Conservation (phyloP, 2,888 invertebrate species). For the Rhagonycha fulva region DNA sequence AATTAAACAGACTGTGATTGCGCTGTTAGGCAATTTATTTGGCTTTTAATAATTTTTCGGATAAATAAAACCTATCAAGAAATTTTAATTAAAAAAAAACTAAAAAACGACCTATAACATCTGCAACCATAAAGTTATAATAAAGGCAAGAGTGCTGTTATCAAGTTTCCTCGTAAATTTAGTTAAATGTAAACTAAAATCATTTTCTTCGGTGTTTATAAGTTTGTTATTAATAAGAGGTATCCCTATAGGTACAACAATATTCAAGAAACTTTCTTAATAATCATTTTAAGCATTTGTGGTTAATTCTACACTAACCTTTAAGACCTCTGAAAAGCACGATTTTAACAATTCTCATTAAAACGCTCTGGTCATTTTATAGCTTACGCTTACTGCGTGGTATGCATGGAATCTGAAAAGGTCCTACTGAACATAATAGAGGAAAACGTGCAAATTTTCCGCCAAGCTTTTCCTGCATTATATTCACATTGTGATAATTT, state of each 20-base stretch:
- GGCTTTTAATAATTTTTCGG: neutral
- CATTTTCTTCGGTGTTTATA: conserved; percentile 7
- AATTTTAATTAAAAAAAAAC: neutral
- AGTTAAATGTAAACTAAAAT: conserved; percentile 5
- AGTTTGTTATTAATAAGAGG: neutral
- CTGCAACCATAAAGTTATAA: conserved; percentile 13
- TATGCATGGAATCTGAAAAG: conserved; percentile 11
- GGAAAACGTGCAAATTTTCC: conserved; percentile 1
- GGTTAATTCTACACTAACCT: neutral
- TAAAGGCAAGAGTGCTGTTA: conserved; percentile 8
- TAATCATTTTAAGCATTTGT: neutral
- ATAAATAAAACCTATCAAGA: neutral
- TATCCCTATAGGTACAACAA: neutral
- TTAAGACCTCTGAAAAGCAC: neutral
- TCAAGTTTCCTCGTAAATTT: conserved; percentile 14
- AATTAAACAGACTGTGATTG: neutral
- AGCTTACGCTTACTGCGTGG: neutral
- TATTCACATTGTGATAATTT: neutral
- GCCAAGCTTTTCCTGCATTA: conserved; percentile 5
- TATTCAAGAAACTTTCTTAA: neutral
- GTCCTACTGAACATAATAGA: neutral
- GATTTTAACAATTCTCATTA: conserved; percentile 10
- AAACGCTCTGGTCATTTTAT: conserved; percentile 10
- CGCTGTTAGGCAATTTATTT: neutral
- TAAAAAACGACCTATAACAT: conserved; percentile 9